Percentiles rank a stretch among this genome's conserved stretches.
Conservation (phyloP, 2,888 invertebrate genomes). For the Lissocephala sabroskyi region DNA sequence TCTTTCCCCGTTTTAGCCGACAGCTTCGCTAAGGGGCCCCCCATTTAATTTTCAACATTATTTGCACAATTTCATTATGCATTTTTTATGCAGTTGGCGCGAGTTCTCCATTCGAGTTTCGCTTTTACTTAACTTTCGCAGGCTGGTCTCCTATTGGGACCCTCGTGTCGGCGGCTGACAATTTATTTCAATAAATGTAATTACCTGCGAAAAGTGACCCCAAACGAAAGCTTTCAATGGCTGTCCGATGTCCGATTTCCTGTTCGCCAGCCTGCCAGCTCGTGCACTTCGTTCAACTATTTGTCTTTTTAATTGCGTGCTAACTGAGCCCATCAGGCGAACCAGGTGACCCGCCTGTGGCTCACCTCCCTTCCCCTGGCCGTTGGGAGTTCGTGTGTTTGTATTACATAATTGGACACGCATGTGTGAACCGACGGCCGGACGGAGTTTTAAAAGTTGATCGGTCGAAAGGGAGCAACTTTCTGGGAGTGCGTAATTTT, state of each 20-base stretch:
- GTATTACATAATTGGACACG: conserved; percentile 46
- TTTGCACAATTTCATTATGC: conserved; percentile 5
- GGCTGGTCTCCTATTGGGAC: neutral
- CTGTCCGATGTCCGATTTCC: too few species aligned
- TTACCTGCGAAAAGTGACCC: conserved; percentile 34
- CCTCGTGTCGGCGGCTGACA: conserved; percentile 19
- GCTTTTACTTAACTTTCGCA: neutral
- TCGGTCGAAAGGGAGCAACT: neutral
- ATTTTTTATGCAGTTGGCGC: neutral
- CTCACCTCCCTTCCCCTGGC: conserved; percentile 13
- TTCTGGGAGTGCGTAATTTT: neutral
- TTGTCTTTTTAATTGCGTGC: conserved; percentile 46
- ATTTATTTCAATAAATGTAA: conserved; percentile 59
- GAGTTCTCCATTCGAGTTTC: neutral
- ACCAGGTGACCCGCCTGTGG: neutral
- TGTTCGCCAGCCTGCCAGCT: too few species aligned
- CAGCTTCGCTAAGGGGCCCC: too few species aligned
- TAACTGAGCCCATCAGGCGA: conserved; percentile 32
- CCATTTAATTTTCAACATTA: neutral
- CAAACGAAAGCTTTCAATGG: too few species aligned
- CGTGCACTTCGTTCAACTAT: too few species aligned
- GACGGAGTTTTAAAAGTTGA: neutral
- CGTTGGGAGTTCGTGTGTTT: conserved; percentile 56
- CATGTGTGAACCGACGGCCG: conserved; percentile 9
- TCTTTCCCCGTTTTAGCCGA: neutral